Evolutionary conservation across 2,888 invertebrate genomes (phyloP).

Genomic region (Trachelus iudaicus): DNA sequence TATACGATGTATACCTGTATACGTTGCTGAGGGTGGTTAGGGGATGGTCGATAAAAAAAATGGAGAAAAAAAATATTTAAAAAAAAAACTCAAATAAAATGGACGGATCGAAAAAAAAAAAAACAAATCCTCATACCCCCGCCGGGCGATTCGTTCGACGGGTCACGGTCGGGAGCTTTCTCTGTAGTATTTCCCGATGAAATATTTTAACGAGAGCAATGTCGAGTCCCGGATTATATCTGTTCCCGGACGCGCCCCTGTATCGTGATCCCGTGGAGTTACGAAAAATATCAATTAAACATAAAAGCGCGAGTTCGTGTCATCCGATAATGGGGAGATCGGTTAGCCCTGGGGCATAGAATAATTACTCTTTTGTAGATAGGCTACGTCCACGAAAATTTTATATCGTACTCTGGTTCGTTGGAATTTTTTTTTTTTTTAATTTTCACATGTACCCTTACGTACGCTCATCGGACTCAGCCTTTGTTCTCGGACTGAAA

Average conservation of each 20-base stretch:
- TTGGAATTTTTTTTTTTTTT: constrained; percentile 10
- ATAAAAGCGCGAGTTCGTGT: constrained; percentile 63
- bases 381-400: not conserved
- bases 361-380: constrained; percentile 41
- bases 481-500: too few species aligned
- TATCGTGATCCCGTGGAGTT: constrained; percentile 58
- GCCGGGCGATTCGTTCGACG: not conserved
- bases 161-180: not conserved
- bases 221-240: constrained; percentile 58
- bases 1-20: too few species aligned
- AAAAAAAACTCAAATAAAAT: not conserved
- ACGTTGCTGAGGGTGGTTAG: too few species aligned
- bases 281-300: constrained; percentile 67
- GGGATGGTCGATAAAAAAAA: too few species aligned
- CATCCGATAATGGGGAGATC: constrained; percentile 63
- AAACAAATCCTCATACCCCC: not conserved
- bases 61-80: not conserved
- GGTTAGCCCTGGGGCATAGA: constrained; percentile 49
- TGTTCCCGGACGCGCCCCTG: constrained; percentile 44
- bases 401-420: constrained; percentile 26
- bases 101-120: not conserved
- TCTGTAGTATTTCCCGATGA: constrained; percentile 22
- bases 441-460: too few species aligned
- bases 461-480: too few species aligned
- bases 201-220: constrained; percentile 59